Base-by-base conservation (phyloP, 2,113 vertebrate species). In the Brachyhypopomus gauderio region DNA sequence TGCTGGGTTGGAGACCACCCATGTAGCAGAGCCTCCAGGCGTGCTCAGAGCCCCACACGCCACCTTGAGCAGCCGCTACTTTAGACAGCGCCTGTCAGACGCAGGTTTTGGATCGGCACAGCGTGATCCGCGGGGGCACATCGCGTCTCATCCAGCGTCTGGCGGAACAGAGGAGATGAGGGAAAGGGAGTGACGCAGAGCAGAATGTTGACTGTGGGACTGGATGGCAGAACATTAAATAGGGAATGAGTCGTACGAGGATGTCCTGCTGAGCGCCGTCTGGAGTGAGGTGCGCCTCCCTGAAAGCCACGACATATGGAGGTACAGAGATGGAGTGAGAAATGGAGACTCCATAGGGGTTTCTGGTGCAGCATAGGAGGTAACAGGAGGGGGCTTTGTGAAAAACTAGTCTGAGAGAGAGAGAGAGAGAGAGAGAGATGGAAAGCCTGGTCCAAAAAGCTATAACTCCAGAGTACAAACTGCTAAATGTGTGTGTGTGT, bases 181-280 rank as follows among this genome's bases (percentile, higher is more conserved):
- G 23, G 62, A 38, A 20, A 6, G 23, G 38, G 70, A 23, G 20
- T 64, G 27, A 64, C 19, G 22, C 1, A 66, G 41, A 36, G 19
- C 66, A 38, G 25, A 60, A 63, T 77, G 63, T 77, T 55, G 58
- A 72, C 55, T 77, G 34, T 63, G 59, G 41, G 6, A 63, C 52
- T 55, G 58, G 22, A 55, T 14, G 19, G 16, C 60, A 63, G 66
- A n/a, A 5, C 55, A 62, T 45, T 56, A 60, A 72, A 72, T 22
- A 62, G 59, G 14, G 67, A 41, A 20, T 48, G 56, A 72, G 36
- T 72, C 71, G 62, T 69, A 52, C 63, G 67, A 52, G 27, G 62
- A 72, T 62, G 67, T 63, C 67, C 45, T 4, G 58, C 22, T 62
- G 55, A 27, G 55, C 27, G 41, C 30, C 52, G 70, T 55, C 77